These are phyloP conservation scores for Bungarus multicinctus DNA, from an alignment of 2,113 vertebrate species.

Conservation along the genomic window DNA sequence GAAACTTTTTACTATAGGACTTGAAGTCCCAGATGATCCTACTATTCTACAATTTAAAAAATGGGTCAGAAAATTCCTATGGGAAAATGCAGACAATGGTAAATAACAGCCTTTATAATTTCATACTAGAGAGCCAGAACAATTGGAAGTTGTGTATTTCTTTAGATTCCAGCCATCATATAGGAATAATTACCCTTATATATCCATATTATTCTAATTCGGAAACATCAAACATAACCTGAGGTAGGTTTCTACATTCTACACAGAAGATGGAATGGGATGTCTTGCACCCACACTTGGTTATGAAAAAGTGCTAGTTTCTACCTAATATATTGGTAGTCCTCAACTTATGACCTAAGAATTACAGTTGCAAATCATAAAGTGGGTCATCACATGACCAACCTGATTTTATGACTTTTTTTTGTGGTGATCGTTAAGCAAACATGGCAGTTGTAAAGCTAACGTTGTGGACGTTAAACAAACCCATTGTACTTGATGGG, in stretches of 20 bases:
- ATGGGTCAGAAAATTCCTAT: constrained; percentile 71
- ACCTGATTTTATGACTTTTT: not conserved
- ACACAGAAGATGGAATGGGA: not conserved
- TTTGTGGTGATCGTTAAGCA: not conserved
- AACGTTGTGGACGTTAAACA: not conserved
- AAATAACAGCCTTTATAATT: constrained; percentile 45
- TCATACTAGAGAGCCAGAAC: not conserved
- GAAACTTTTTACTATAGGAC: constrained; percentile 71
- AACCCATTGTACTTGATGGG: not conserved
- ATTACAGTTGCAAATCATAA: not conserved
- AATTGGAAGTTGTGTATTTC: not conserved
- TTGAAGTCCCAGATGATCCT: constrained; percentile 72
- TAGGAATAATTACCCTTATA: not conserved
- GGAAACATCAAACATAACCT: not conserved
- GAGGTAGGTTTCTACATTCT: not conserved
- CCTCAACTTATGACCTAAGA: not conserved
- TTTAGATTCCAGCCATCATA: not conserved
- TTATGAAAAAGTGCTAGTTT: not conserved
- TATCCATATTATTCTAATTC: not conserved
- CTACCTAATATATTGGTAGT: not conserved
- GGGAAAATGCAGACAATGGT: constrained; percentile 72
- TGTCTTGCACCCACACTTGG: not conserved
- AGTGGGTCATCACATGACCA: not conserved
- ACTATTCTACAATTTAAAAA: constrained; percentile 76
- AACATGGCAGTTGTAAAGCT: not conserved